Percentiles rank a stretch among this genome's conserved stretches.
These are phyloP conservation scores for Danionella cerebrum DNA, from an alignment of 2,113 vertebrate species.

Conservation along the genomic window DNA sequence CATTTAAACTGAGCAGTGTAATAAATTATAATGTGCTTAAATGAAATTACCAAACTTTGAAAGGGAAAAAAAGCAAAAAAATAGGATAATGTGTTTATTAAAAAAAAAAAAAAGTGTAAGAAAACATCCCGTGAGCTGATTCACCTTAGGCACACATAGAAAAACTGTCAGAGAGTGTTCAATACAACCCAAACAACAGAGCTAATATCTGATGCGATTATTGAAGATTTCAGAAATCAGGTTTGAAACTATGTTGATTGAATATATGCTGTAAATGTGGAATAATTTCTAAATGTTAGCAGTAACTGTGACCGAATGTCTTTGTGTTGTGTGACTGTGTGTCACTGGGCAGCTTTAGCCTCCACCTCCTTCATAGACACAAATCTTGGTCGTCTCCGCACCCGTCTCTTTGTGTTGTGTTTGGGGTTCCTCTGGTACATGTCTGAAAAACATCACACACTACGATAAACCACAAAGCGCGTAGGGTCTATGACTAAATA, in stretches of 20 bases:
- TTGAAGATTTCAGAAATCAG: too few relatives aligned
- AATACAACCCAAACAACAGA: too few relatives aligned
- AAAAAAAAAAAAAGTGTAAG: neutral
- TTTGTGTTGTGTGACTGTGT: neutral
- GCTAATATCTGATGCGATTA: too few relatives aligned
- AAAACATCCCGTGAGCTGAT: neutral
- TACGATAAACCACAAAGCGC: too few relatives aligned
- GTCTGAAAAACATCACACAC: conserved; percentile 56
- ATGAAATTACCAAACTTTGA: too few relatives aligned
- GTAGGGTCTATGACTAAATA: neutral
- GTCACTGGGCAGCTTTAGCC: conserved; percentile 38
- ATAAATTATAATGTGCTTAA: too few relatives aligned
- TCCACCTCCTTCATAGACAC: conserved; percentile 67
- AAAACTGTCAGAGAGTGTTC: too few relatives aligned
- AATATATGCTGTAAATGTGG: too few relatives aligned
- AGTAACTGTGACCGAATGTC: too few relatives aligned
- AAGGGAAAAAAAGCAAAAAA: neutral
- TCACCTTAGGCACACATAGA: neutral
- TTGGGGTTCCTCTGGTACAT: conserved; percentile 74
- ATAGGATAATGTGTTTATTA: conserved; percentile 4
- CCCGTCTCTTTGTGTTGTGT: conserved; percentile 61
- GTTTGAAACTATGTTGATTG: too few relatives aligned
- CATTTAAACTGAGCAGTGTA: too few relatives aligned
- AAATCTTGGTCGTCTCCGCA: conserved; percentile 74
- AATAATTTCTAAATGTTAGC: too few relatives aligned